Conservation (phyloP, 2,113 vertebrate species). For the Asarcornis scutulata region DNA sequence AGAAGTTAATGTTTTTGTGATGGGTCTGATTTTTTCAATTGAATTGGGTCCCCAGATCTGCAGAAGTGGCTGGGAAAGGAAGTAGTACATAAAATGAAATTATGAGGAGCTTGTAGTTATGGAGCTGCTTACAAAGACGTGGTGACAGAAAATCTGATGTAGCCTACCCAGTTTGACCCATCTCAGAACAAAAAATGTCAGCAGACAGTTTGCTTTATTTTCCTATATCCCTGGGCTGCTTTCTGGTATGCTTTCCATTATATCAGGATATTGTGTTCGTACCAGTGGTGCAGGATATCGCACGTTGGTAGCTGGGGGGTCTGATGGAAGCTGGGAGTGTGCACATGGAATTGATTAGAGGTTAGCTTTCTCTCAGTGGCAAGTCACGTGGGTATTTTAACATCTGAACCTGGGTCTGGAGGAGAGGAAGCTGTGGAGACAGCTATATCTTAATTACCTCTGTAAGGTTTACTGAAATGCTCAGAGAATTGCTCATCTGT, state of each 20-base stretch:
- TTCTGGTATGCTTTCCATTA: conserved; percentile 23
- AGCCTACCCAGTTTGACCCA: background rate
- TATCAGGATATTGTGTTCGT: conserved; percentile 25
- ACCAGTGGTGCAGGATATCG: background rate
- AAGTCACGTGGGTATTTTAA: background rate
- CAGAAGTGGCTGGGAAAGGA: conserved; percentile 37
- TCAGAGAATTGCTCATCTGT: background rate
- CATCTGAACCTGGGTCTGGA: background rate
- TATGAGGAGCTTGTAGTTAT: background rate
- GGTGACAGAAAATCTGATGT: background rate
- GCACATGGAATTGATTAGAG: background rate
- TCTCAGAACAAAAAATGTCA: background rate
- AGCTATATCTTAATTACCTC: conserved; percentile 15
- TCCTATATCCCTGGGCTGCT: background rate
- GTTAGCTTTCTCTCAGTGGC: background rate
- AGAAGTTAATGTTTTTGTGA: background rate
- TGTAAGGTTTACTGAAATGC: background rate
- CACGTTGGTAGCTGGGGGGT: background rate
- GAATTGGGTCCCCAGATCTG: background rate
- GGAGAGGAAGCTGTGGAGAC: conserved; percentile 17
- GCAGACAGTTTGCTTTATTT: background rate
- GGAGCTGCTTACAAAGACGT: background rate
- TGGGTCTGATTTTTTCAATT: background rate
- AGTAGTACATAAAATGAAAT: conserved; percentile 14
- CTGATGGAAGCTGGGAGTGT: background rate